These are phyloP conservation scores for Erinaceus europaeus DNA, from an alignment of 2,113 vertebrate species.

Conservation along the genomic window DNA sequence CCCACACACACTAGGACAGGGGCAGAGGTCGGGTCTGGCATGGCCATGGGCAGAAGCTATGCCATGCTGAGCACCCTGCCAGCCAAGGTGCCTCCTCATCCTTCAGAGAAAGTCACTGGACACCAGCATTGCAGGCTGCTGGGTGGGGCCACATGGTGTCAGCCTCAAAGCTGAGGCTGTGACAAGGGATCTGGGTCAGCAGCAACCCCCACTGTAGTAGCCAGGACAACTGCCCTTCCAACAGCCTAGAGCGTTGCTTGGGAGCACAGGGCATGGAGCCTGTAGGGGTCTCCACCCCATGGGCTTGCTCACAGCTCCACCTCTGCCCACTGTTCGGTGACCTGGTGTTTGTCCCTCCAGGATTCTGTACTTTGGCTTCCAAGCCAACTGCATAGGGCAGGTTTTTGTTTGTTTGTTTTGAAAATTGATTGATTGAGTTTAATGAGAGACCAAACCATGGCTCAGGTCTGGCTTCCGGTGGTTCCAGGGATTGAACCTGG, in stretches of 20 bases:
- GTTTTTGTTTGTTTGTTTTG: no score
- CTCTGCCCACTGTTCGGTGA: neutral
- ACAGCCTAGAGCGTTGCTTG: neutral
- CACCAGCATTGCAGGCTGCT: neutral
- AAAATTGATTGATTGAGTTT: no score
- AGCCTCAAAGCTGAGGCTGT: no score
- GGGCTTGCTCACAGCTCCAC: neutral
- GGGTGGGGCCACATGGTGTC: neutral
- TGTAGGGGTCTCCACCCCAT: neutral
- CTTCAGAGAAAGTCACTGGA: neutral
- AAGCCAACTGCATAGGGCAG: neutral
- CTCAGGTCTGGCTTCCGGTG: no score
- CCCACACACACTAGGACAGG: accelerated
- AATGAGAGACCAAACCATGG: no score
- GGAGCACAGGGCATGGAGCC: accelerated
- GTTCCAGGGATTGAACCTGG: no score
- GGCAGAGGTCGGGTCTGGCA: accelerated
- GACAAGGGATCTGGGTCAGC: neutral
- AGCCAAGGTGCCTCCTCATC: neutral
- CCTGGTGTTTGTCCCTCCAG: neutral
- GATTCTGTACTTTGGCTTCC: neutral
- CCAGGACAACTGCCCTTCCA: neutral
- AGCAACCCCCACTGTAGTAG: neutral
- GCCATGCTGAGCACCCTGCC: neutral
- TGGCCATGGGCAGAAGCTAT: neutral